Base-by-base conservation (phyloP, 2,797 vertebrate genomes). In the Odontamblyopus rebecca region DNA sequence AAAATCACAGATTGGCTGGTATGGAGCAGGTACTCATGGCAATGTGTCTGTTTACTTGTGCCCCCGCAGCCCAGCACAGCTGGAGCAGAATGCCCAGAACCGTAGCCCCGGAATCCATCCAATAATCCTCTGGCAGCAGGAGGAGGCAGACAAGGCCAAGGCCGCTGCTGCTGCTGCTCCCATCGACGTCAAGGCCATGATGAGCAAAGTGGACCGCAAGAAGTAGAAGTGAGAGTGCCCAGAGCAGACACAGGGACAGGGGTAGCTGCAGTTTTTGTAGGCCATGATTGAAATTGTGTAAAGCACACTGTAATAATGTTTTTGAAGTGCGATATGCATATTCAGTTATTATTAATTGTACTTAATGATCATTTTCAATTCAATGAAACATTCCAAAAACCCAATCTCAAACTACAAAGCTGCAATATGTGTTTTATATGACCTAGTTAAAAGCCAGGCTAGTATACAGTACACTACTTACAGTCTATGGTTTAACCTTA, bases 151-250 rank as follows among this genome's bases (percentile, higher is more conserved):
- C 70, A 96, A 94, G 69, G 95, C 89, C 61, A 95, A 95, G 89
- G 94, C 75, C 0, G 95, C 96, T 6, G 93, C 93, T 0, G 96
- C 96, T 5, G 67, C 92, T 0, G 93, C 91, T 0, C 92, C 93
- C 0, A 88, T 99, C 66, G 97, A 98, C 68, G 96, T 99, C 86
- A 99, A 97, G 7, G 95, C 96, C 91, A 94, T 99, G 91, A 97
- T 98, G 97, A 98, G 95, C 95, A 98, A 97, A 91, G 94, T 99
- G 85, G 97, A 98, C 78, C 95, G 97, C 44, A 92, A 93, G 66
- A 92, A 93, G 72, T 87, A 86, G 65, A 69, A 6, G 0, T 0
- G 15, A 5, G 27, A 29, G 26, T 27, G 57, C 29, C 29, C 26
- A 3, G 12, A 44, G 12, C 35, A 44, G 41, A 44, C 41, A 44